phyloP scores from a whole-genome alignment of 2,888 invertebrate species.

The Cerastoderma edule region DNA sequence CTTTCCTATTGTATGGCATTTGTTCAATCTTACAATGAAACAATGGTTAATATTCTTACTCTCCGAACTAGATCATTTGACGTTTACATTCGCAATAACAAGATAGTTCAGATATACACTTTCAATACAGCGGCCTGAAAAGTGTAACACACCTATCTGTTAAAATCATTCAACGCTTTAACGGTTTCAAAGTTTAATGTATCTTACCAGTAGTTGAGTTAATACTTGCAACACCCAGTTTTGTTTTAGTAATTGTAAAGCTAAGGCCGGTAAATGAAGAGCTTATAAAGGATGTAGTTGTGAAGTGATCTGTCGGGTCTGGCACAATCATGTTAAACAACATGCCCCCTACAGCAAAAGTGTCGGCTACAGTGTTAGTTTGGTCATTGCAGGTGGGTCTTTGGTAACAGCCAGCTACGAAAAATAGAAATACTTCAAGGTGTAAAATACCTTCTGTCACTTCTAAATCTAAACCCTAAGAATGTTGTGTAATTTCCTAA shows the following conservation, averaged over 20 bases:
- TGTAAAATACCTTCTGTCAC: no score
- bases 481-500: no score
- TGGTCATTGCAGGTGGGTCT: constrained; percentile 32
- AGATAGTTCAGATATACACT: neutral
- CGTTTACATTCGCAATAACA: neutral
- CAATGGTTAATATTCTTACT: no score
- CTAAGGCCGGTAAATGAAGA: constrained; percentile 27
- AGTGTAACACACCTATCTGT: neutral
- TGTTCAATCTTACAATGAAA: no score
- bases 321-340: constrained; percentile 25
- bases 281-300: constrained; percentile 12
- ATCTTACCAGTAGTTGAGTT: constrained; percentile 26
- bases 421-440: neutral
- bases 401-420: constrained; percentile 34
- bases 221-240: constrained; percentile 18
- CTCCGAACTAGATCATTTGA: neutral
- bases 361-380: constrained; percentile 3
- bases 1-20: no score
- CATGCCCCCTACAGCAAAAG: constrained; percentile 22
- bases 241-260: constrained; percentile 3
- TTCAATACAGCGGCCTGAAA: neutral
- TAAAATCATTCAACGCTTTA: neutral
- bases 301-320: constrained; percentile 26
- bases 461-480: no score
- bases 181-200: neutral